Evolutionary conservation across 2,113 vertebrate genomes (phyloP).

Genomic region (Phaethornis superciliosus): DNA sequence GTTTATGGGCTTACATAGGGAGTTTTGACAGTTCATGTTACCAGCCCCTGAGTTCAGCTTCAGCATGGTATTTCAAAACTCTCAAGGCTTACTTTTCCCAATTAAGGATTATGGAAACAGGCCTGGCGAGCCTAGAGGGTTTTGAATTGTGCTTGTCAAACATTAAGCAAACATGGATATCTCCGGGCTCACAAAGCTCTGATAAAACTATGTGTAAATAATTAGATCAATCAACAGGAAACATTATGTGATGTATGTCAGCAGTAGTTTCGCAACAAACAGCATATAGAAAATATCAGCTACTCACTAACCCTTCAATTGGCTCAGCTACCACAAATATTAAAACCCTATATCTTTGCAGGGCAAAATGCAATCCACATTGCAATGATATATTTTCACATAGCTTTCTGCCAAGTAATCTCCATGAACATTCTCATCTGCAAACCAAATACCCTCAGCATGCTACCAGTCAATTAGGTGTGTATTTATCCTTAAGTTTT

Average conservation of each 20-base stretch:
- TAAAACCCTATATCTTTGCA: not conserved
- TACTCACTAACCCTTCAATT: not conserved
- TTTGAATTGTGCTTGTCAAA: conserved; percentile 74
- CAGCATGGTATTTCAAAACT: conserved; percentile 70
- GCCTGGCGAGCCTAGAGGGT: conserved; percentile 67
- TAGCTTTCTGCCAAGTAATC: not conserved
- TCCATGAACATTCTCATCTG: conserved; percentile 4
- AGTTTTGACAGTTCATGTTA: conserved; percentile 26
- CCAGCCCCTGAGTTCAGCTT: conserved; percentile 53
- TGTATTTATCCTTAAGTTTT: conserved; percentile 51
- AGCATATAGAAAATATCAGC: not conserved
- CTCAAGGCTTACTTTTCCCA: conserved; percentile 71
- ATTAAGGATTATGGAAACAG: conserved; percentile 75
- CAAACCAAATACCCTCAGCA: conserved; percentile 44
- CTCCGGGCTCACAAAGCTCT: conserved; percentile 73
- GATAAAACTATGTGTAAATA: conserved; percentile 71
- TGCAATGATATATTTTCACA: not conserved
- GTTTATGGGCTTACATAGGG: not conserved
- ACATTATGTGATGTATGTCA: conserved; percentile 59
- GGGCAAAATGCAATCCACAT: not conserved
- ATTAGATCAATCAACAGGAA: conserved; percentile 75
- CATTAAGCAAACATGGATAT: conserved; percentile 73
- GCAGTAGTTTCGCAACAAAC: conserved; percentile 33
- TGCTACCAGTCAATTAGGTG: conserved; percentile 23
- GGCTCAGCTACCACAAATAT: not conserved